Evolutionary conservation across 2,113 vertebrate genomes (phyloP), one percentile per base, ranked within the genome.

Genomic region (Pelvicachromis taeniatus): DNA sequence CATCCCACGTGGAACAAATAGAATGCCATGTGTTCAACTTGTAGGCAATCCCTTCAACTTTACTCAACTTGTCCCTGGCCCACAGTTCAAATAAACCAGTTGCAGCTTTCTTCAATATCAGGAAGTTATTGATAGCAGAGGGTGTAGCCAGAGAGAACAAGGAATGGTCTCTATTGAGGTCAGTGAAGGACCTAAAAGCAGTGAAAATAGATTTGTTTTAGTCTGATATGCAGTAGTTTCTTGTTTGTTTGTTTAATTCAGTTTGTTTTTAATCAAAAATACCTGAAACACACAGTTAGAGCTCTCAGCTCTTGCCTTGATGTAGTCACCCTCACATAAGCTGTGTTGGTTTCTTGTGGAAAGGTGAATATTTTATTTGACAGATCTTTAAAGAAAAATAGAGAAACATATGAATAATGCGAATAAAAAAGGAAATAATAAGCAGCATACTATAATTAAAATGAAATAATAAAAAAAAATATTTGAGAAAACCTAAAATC

Each of bases 361-460:
- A 93, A 93, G 21, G 80, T 90, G 12, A 94, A 92, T 78, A 91
- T 92, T 80, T 92, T 91, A 31, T 53, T 78, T 7, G 84, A 73
- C 45, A 94, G 58, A 84, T 94, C 91, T 94, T 1, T 9, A 61
- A 16, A 73, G n/a, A n/a, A n/a, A 19, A 2, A n/a, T 0, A 53
- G 19, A 53, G 52, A 53, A 53, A 53, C 52, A 10, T 53, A n/a
- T 21, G 19, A n/a, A 53, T 53, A 53, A 9, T 9, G 2, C 7
- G n/a, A 9, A 8, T n/a, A 19, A 7, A 53, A 53, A 53, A 2
- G 3, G 50, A 2, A n/a, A 53, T 19, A 6, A 7, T 3, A 50
- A 50, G 6, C 16, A 31, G 21, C 10, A 38, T 6, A 38, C 48
- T 17, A n/a, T 35, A 33, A 59, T 7, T 9, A 29, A 59, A 10